phyloP scores from a whole-genome alignment of 1,140 invertebrate species.

The Drosophila bocki region DNA sequence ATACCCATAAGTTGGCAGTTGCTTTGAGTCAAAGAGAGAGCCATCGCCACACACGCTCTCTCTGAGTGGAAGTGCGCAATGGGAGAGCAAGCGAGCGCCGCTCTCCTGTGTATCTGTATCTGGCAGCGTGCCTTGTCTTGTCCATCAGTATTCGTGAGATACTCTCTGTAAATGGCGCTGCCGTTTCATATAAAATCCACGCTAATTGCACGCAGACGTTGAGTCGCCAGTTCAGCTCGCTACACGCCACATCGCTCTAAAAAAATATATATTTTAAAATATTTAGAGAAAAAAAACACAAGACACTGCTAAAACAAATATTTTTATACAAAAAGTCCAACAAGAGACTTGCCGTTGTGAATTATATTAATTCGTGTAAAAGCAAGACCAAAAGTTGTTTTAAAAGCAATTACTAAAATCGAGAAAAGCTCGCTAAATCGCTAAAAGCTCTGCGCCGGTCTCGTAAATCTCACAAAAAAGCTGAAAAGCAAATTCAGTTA shows the following conservation, averaged over 20 bases:
- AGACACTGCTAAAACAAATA: slow-evolving; percentile 43
- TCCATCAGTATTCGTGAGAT: slow-evolving; percentile 17
- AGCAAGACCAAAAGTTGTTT: slow-evolving; percentile 29
- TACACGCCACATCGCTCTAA: slow-evolving; percentile 50
- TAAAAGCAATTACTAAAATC: slow-evolving; percentile 21
- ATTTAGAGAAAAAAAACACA: slow-evolving; percentile 27
- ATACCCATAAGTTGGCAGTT: slow-evolving; percentile 49
- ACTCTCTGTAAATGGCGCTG: slow-evolving; percentile 25
- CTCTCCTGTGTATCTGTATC: slow-evolving; percentile 24
- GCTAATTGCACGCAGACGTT: slow-evolving; percentile 74
- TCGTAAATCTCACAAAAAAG: slow-evolving; percentile 67
- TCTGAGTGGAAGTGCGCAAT: slow-evolving; percentile 16
- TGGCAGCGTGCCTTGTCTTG: neutral
- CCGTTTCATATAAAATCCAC: slow-evolving; percentile 72
- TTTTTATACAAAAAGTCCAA: slow-evolving; percentile 48
- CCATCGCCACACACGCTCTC: neutral
- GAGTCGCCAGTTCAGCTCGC: slow-evolving; percentile 79
- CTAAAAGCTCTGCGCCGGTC: slow-evolving; percentile 79
- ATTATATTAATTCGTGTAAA: slow-evolving; percentile 68
- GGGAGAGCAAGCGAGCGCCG: neutral
- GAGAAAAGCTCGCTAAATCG: slow-evolving; percentile 47
- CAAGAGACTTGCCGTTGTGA: slow-evolving; percentile 59
- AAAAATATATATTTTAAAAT: slow-evolving; percentile 20
- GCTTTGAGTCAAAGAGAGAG: slow-evolving; percentile 28
- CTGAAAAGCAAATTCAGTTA: slow-evolving; percentile 72